Conservation (phyloP, 2,888 invertebrate genomes). For the Smittia sp. region DNA sequence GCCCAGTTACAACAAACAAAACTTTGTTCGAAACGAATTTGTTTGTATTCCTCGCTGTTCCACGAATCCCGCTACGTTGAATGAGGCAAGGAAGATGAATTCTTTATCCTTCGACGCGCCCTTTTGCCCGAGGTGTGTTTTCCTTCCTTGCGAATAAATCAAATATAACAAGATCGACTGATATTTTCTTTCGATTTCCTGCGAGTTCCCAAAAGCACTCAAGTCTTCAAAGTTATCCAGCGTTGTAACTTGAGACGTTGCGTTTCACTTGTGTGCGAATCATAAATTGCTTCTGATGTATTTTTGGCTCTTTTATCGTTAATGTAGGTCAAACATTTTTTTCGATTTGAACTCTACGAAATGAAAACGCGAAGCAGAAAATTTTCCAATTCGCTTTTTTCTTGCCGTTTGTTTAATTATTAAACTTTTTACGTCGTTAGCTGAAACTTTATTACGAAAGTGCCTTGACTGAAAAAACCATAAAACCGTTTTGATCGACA, state of each 20-base stretch:
- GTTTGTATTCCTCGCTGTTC: neutral
- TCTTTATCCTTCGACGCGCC: neutral
- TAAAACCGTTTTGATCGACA: neutral
- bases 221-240: neutral
- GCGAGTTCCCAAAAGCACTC: neutral
- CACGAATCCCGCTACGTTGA: too few species aligned
- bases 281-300: neutral
- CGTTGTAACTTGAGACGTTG: slow-evolving; percentile 4
- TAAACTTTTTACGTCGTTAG: neutral
- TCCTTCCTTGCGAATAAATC: slow-evolving; percentile 21
- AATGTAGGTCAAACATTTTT: slow-evolving; percentile 30
- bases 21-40: slow-evolving; percentile 17
- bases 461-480: neutral
- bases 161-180: neutral
- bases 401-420: slow-evolving; percentile 5
- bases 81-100: neutral
- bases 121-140: slow-evolving; percentile 25
- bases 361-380: neutral
- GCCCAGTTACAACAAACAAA: neutral
- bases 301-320: slow-evolving; percentile 22
- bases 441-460: neutral
- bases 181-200: neutral
- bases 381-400: neutral
- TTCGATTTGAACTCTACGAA: slow-evolving; percentile 10
- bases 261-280: neutral